A percentile compares a stretch with the other conserved stretches of the same genome.
Evolutionary conservation across 2,888 invertebrate species (phyloP).

Genomic region (Stramonita haemastoma): DNA sequence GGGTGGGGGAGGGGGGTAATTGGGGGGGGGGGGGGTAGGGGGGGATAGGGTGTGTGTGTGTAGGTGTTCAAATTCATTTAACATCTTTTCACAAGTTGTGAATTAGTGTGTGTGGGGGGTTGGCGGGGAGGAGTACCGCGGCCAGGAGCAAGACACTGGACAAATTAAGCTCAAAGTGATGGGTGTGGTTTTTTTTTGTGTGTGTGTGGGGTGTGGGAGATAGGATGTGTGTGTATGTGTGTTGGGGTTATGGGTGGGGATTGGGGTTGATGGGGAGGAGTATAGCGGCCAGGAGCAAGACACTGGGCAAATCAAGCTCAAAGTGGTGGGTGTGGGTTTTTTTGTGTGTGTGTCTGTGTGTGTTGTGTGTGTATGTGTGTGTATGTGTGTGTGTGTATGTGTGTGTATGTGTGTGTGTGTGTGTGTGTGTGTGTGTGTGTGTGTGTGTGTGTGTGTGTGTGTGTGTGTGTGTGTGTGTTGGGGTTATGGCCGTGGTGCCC

Average conservation of each 20-base stretch:
- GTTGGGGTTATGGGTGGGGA: neutral
- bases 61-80: too few relatives aligned
- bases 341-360: neutral
- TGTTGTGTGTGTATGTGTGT: neutral
- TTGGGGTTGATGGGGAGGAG: constrained; percentile 43
- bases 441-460: neutral
- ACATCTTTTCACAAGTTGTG: too few relatives aligned
- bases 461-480: neutral
- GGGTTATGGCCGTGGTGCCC: constrained; percentile 69
- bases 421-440: neutral
- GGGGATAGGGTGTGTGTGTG: too few relatives aligned
- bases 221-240: neutral
- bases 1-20: too few relatives aligned
- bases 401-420: too few relatives aligned
- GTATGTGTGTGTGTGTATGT: too few relatives aligned
- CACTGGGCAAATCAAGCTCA: constrained; percentile 56
- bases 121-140: constrained; percentile 45
- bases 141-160: constrained; percentile 47
- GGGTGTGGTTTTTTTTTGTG: constrained; percentile 48
- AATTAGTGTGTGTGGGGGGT: too few relatives aligned
- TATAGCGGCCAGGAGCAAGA: constrained; percentile 48
- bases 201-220: neutral
- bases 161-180: constrained; percentile 70
- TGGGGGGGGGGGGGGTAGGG: too few relatives aligned
- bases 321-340: constrained; percentile 63